Evolutionary conservation across 1,140 invertebrate genomes (phyloP).

Genomic region (Leptinotarsa texana): DNA sequence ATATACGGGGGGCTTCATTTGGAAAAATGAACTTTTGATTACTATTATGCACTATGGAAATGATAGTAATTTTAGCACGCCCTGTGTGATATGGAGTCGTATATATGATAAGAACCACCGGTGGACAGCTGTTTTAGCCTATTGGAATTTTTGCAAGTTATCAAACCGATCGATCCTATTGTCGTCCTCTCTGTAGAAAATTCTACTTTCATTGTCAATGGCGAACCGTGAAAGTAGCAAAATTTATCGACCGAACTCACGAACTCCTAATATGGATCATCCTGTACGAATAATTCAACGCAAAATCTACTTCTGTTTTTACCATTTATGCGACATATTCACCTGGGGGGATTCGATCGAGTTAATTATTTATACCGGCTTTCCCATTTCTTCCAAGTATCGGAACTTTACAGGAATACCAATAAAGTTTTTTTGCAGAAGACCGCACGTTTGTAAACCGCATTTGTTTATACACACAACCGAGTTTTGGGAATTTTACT

Average conservation of each 20-base stretch:
- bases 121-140: too few species aligned
- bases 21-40: too few species aligned
- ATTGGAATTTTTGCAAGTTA: too few species aligned
- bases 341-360: neutral
- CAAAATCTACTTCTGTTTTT: neutral
- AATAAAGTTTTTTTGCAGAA: neutral
- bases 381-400: constrained; percentile 1
- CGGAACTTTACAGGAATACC: neutral
- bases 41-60: too few species aligned
- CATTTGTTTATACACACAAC: neutral
- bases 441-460: neutral
- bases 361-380: neutral
- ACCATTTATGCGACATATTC: neutral
- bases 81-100: too few species aligned
- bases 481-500: neutral
- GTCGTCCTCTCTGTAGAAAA: too few species aligned
- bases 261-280: constrained; percentile 4
- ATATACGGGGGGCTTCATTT: too few species aligned
- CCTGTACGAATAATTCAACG: neutral
- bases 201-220: constrained; percentile 1
- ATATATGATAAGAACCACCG: too few species aligned
- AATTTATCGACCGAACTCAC: neutral
- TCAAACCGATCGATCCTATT: too few species aligned
- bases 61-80: too few species aligned
- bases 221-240: neutral